Conservation (phyloP, 2,888 invertebrate species). For the Lamproptera curius region DNA sequence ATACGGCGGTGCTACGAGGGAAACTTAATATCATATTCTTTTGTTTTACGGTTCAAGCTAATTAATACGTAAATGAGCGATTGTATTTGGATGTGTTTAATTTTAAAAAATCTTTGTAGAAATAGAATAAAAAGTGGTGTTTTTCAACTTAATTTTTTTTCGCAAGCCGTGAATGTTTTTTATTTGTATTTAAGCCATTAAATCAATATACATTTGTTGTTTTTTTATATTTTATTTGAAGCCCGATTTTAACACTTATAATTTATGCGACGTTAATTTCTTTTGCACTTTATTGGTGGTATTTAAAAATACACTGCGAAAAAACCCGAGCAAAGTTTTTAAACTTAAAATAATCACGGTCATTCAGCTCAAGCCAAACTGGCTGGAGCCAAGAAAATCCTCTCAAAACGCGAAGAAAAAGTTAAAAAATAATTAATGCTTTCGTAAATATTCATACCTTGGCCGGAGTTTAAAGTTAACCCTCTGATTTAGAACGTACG, state of each 20-base stretch:
- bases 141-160: too few relatives aligned
- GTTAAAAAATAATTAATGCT: slow-evolving; percentile 80
- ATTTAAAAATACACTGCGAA: slow-evolving; percentile 28
- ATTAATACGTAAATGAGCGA: too few relatives aligned
- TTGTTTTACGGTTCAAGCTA: too few relatives aligned
- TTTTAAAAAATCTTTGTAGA: too few relatives aligned
- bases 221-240: too few relatives aligned
- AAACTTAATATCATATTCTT: too few relatives aligned
- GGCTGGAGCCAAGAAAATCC: slow-evolving; percentile 62
- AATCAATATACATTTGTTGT: too few relatives aligned
- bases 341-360: slow-evolving; percentile 48
- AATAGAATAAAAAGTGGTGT: too few relatives aligned
- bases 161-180: too few relatives aligned
- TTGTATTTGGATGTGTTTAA: too few relatives aligned
- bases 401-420: slow-evolving; percentile 69
- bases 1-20: slow-evolving; percentile 19
- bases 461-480: slow-evolving; percentile 70
- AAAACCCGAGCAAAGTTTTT: slow-evolving; percentile 28
- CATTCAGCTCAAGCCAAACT: slow-evolving; percentile 53
- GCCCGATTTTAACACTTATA: too few relatives aligned
- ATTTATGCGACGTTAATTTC: slow-evolving; percentile 4
- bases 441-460: slow-evolving; percentile 80
- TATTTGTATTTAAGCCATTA: too few relatives aligned
- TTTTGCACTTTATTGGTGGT: slow-evolving; percentile 1
- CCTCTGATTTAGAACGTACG: slow-evolving; percentile 41